Evolutionary conservation across 2,113 vertebrate species (phyloP), one percentile per base, ranked within the genome.

Genomic region (Halichoerus grypus): DNA sequence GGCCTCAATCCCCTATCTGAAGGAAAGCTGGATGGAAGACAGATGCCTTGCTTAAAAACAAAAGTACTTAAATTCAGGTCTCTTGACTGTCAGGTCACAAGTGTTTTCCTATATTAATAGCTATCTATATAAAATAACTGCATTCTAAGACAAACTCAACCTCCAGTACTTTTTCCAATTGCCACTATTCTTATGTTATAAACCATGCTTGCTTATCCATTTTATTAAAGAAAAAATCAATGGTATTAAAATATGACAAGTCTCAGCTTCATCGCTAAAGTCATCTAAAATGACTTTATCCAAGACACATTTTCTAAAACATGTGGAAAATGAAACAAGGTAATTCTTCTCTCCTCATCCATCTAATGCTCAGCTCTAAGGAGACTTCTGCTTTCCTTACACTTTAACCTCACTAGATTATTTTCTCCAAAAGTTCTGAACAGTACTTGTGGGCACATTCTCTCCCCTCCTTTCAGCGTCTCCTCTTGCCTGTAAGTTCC

Each of bases 281-380:
- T 46, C 46, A 83, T 46, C 51, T 95, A 91, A 76, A 91, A 92
- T 76, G 22, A 74, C 63, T 63, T 92, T 87, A 61, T 97, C 59
- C 36, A 96, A 67, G 26, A 53, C 7, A 92, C 8, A 59, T 16
- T 74, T 96, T 49, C 26, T 76, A 76, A 92, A 82, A 94, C 8
- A 28, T 81, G 36, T 88, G 36, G 26, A 42, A 96, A 81, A 89
- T 4, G 8, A 84, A 91, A 65, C 11, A 19, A 72, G 69, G 39
- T 51, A 91, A 59, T n/a, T 90, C 59, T 88, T 49, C 18, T 83
- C 42, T 49, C 33, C 59, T 26, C 53, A 67, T 59, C 63, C 46
- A 82, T 46, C 33, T 46, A 59, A 82, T 6, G 72, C 19, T 67
- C 24, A 55, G 26, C 9, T 71, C 16, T 51, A 51, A 88, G 7